Conservation (phyloP, 2,888 invertebrate genomes). For the Tenodera sinensis region DNA sequence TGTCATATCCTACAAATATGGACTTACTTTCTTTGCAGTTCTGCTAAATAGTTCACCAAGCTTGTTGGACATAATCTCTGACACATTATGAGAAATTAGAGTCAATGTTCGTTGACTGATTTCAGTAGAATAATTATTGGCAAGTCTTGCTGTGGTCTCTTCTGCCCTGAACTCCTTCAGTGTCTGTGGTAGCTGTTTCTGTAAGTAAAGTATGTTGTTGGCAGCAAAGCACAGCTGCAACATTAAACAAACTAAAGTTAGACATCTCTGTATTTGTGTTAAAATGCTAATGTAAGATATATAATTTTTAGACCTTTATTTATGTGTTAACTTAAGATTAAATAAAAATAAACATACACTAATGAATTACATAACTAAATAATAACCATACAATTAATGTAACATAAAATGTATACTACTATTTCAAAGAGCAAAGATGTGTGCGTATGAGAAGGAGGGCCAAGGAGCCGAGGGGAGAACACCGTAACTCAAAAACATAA, state of each 20-base stretch:
- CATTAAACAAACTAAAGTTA: not conserved
- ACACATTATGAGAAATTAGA: slow-evolving; percentile 80
- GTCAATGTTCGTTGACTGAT: slow-evolving; percentile 76
- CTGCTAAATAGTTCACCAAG: slow-evolving; percentile 80
- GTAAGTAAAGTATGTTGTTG: slow-evolving; percentile 94
- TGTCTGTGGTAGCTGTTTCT: slow-evolving; percentile 79
- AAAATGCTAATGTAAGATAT: not conserved
- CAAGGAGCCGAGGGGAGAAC: no score
- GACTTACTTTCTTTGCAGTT: slow-evolving; percentile 70
- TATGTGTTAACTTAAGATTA: not conserved
- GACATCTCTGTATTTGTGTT: not conserved
- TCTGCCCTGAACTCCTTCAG: slow-evolving; percentile 82
- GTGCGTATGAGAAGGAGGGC: no score
- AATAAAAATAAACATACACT: not conserved
- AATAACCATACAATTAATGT: no score
- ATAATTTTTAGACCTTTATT: no score
- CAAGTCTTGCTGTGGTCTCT: slow-evolving; percentile 66
- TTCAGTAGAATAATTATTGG: slow-evolving; percentile 73
- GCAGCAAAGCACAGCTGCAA: slow-evolving; percentile 84
- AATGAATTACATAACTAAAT: no score
- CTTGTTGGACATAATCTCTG: slow-evolving; percentile 83
- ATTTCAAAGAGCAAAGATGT: no score
- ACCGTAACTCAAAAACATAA: no score
- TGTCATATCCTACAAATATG: not conserved
- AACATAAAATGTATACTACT: no score